Evolutionary conservation across 1,140 invertebrate genomes (phyloP).

Genomic region (Microplitis mediator): DNA sequence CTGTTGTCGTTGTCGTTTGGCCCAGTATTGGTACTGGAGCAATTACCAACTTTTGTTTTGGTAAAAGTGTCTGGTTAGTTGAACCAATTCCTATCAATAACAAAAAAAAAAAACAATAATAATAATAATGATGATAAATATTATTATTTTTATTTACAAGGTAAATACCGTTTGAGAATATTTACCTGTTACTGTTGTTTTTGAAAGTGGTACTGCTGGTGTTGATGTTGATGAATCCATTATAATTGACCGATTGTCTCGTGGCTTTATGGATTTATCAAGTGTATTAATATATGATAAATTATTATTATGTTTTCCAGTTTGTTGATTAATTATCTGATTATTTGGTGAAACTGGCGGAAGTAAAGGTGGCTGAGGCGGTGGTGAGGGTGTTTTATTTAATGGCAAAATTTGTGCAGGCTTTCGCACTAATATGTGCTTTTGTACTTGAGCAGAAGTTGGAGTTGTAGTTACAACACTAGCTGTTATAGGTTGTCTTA

Average conservation of each 20-base stretch:
- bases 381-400: neutral
- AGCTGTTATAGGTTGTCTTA: slow-evolving; percentile 50
- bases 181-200: too few relatives aligned
- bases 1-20: slow-evolving; percentile 56
- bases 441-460: slow-evolving; percentile 37
- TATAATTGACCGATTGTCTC: slow-evolving; percentile 44
- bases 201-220: too few relatives aligned
- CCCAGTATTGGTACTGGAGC: slow-evolving; percentile 57
- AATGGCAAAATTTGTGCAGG: neutral
- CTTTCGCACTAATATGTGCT: too few relatives aligned
- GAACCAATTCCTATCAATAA: slow-evolving; percentile 41
- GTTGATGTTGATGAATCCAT: neutral
- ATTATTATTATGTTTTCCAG: slow-evolving; percentile 51
- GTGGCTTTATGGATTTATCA: slow-evolving; percentile 54
- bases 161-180: neutral
- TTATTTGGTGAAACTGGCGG: neutral
- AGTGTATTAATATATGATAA: slow-evolving; percentile 58
- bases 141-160: neutral
- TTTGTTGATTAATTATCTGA: slow-evolving; percentile 26
- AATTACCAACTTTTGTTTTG: slow-evolving; percentile 63
- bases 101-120: too few relatives aligned
- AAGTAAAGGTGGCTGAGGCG: neutral
- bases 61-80: slow-evolving; percentile 44
- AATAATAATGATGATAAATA: too few relatives aligned
- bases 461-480: slow-evolving; percentile 43